phyloP scores from a whole-genome alignment of 1,140 invertebrate genomes.

The Cylas formicarius region DNA sequence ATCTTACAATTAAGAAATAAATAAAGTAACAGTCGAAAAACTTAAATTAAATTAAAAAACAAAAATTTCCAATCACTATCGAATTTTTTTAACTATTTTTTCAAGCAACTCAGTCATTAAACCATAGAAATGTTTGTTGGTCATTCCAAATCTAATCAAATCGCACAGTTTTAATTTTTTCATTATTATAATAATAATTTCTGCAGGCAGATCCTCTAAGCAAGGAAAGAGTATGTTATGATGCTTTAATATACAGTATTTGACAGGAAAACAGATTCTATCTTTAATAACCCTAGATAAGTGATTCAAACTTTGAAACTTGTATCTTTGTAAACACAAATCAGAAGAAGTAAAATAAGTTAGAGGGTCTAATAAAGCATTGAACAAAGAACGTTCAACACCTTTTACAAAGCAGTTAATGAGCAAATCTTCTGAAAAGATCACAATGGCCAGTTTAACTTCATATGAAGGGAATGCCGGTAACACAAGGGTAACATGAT shows the following conservation, averaged over 20 bases:
- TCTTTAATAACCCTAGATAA: constrained; percentile 34
- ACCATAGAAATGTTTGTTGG: constrained; percentile 5
- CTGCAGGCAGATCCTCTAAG: constrained; percentile 33
- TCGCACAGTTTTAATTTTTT: constrained; percentile 10
- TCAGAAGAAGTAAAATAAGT: constrained; percentile 31
- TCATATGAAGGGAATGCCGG: constrained; percentile 14
- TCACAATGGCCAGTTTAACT: constrained; percentile 23
- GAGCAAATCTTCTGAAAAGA: constrained; percentile 32
- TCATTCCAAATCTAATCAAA: constrained; percentile 12
- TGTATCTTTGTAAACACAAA: constrained; percentile 17
- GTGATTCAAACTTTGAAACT: constrained; percentile 31
- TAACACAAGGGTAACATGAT: constrained; percentile 24
- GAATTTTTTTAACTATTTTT: constrained; percentile 16
- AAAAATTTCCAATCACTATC: constrained; percentile 1
- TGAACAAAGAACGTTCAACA: constrained; percentile 18
- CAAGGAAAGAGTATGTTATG: constrained; percentile 18
- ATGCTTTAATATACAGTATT: constrained; percentile 25
- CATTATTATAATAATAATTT: constrained; percentile 28
- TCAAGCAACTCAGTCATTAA: constrained; percentile 12
- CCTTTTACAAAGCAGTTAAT: constrained; percentile 31
- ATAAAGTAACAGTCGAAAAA: not conserved
- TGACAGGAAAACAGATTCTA: constrained; percentile 30
- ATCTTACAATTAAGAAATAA: too few species aligned
- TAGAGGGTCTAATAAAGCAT: constrained; percentile 31
- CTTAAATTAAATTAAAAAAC: constrained; percentile 9